These are phyloP conservation scores for Lasioglossum malachurum DNA, from an alignment of 2,888 invertebrate species.

Conservation along the genomic window DNA sequence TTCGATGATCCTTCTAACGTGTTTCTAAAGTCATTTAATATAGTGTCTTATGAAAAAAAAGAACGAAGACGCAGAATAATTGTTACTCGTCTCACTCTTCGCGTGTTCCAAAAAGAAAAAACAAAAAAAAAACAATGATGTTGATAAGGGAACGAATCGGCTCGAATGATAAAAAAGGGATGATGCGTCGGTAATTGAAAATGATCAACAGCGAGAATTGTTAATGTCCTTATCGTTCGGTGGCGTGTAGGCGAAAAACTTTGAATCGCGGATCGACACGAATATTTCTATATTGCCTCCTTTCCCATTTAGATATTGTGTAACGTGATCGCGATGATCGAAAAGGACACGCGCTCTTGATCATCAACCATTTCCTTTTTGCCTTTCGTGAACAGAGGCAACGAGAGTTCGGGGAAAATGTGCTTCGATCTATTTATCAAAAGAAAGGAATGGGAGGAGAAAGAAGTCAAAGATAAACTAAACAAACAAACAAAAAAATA, in stretches of 20 bases:
- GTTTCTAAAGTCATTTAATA: conserved; percentile 63
- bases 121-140: not conserved
- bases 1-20: conserved; percentile 62
- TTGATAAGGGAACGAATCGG: not conserved
- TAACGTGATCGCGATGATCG: conserved; percentile 42
- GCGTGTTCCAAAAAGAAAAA: not conserved
- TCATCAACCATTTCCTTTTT: conserved; percentile 28
- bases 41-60: conserved; percentile 18
- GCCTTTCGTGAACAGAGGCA: conserved; percentile 27
- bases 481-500: not conserved
- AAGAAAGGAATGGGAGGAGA: not conserved
- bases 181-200: not conserved
- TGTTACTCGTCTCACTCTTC: conserved; percentile 57
- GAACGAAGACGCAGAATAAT: not conserved
- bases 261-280: conserved; percentile 34
- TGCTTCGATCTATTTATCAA: conserved; percentile 56
- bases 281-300: conserved; percentile 60
- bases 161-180: not conserved
- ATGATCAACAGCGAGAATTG: conserved; percentile 23
- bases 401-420: conserved; percentile 25
- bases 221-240: conserved; percentile 32
- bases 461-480: not conserved
- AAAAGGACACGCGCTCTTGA: conserved; percentile 21
- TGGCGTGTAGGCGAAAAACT: not conserved
- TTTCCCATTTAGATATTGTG: conserved; percentile 41